Conservation (phyloP, 2,113 vertebrate genomes). For the Emydura subglobosa region DNA sequence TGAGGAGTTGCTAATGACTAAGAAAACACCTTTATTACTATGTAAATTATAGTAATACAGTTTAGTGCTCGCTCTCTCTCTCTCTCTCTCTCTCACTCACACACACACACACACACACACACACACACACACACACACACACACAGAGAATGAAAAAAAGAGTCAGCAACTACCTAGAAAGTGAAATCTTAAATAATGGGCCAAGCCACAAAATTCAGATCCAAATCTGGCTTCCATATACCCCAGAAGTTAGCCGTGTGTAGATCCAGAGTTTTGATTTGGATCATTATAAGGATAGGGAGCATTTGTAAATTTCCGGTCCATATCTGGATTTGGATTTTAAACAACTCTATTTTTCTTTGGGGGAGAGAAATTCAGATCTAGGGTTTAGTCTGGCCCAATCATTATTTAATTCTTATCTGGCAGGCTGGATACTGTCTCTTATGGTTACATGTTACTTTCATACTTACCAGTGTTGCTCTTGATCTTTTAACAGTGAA, state of each 20-base stretch:
- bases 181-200: not conserved
- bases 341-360: not conserved
- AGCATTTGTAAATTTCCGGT: not conserved
- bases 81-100: no score
- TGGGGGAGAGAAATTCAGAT: not conserved
- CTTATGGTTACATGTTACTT: not conserved
- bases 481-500: not conserved
- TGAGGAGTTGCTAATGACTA: not conserved
- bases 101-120: no score
- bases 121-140: not conserved
- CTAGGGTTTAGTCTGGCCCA: not conserved
- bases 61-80: not conserved
- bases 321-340: not conserved
- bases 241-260: not conserved
- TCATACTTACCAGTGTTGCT: not conserved
- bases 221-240: not conserved
- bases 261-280: not conserved
- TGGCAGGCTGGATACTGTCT: not conserved
- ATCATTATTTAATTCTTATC: not conserved
- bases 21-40: conserved; percentile 19
- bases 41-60: not conserved
- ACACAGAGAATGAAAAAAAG: not conserved
- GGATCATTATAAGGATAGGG: not conserved
- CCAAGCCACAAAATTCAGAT: not conserved
- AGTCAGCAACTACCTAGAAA: not conserved